Conservation (phyloP, 2,113 vertebrate species). For the Beaufortia kweichowensis region DNA sequence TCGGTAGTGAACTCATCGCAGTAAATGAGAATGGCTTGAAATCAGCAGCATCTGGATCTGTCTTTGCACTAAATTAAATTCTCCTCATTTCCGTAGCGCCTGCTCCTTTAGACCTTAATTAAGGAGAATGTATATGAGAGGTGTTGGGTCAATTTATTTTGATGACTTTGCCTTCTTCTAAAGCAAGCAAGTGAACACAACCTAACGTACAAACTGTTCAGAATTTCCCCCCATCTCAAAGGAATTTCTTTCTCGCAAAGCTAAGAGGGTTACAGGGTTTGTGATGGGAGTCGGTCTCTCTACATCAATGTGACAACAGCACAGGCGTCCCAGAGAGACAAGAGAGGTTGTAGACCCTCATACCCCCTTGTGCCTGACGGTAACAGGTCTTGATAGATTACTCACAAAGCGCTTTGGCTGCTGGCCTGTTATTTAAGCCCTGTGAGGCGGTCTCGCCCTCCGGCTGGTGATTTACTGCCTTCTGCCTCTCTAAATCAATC, state of each 20-base stretch:
- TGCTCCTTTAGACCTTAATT: constrained; percentile 32
- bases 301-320: constrained; percentile 6
- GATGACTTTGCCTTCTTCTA: not conserved
- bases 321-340: constrained; percentile 8
- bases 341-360: constrained; percentile 21
- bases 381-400: constrained; percentile 47
- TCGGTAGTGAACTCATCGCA: too few relatives aligned
- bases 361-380: constrained; percentile 24
- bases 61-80: constrained; percentile 41
- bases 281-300: constrained; percentile 9
- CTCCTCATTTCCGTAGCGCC: constrained; percentile 23
- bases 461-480: constrained; percentile 51
- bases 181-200: not conserved
- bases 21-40: constrained; percentile 16
- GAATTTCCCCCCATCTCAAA: not conserved
- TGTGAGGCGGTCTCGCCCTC: constrained; percentile 35
- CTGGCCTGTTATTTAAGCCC: constrained; percentile 36
- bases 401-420: constrained; percentile 22
- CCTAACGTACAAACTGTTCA: not conserved
- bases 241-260: not conserved
- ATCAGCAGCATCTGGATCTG: constrained; percentile 30
- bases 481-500: constrained; percentile 54
- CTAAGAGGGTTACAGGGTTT: not conserved
- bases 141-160: not conserved
- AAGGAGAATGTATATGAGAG: constrained; percentile 6